A percentile compares a stretch with the other conserved stretches of the same genome.
These are phyloP conservation scores for Laticauda laticaudata DNA, from an alignment of 2,113 vertebrate genomes.

Conservation along the genomic window DNA sequence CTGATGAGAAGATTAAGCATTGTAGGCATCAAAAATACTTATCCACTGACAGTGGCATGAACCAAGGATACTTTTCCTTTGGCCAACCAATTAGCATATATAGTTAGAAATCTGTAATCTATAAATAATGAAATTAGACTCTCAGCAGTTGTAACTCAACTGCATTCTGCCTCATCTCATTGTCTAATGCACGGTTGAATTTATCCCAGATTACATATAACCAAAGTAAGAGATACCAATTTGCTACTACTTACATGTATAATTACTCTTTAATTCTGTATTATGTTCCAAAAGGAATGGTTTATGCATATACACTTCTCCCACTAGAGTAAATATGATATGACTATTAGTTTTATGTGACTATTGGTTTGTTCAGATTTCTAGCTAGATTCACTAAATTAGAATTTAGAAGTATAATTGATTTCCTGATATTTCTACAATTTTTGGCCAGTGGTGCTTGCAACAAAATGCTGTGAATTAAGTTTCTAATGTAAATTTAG, in stretches of 20 bases:
- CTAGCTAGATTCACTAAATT: neutral
- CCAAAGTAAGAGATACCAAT: neutral
- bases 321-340: neutral
- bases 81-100: neutral
- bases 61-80: neutral
- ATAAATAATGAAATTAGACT: neutral
- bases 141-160: neutral
- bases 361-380: neutral
- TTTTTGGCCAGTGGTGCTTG: neutral
- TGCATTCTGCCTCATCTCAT: neutral
- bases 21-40: neutral
- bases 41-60: neutral
- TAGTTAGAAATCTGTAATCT: neutral
- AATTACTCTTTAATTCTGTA: neutral
- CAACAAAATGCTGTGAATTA: neutral
- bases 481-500: slow-evolving; percentile 9
- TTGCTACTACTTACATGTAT: neutral
- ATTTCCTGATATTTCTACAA: neutral
- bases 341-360: neutral
- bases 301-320: neutral
- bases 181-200: neutral
- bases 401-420: neutral
- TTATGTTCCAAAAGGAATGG: neutral
- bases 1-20: neutral
- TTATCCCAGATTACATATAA: neutral